Evolutionary conservation across 1,140 invertebrate genomes (phyloP).

Genomic region (Campodea augens): DNA sequence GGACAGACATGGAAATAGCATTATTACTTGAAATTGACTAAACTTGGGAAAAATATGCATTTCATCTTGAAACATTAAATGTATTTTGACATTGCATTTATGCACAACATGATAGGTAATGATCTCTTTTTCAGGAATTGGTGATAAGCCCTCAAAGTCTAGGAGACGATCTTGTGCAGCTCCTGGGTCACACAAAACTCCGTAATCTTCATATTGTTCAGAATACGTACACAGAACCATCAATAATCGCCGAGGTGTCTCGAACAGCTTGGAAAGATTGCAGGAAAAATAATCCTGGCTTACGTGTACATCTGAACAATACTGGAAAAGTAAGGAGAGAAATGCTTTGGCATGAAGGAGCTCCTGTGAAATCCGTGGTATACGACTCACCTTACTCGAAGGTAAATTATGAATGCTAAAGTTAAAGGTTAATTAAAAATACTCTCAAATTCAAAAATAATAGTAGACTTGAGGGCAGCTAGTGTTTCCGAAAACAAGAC

Average conservation of each 20-base stretch:
- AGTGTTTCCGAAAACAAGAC: too few species aligned
- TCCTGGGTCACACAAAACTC: conserved; percentile 43
- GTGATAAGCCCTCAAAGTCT: conserved; percentile 64
- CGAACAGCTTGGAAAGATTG: conserved; percentile 22
- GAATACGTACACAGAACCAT: conserved; percentile 37
- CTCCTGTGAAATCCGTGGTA: conserved; percentile 44
- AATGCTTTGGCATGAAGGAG: conserved; percentile 33
- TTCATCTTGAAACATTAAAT: too few species aligned
- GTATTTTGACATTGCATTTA: too few species aligned
- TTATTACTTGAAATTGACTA: too few species aligned
- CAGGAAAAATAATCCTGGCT: conserved; percentile 17
- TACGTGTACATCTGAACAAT: conserved; percentile 24
- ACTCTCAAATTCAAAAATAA: background rate
- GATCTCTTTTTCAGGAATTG: conserved; percentile 36
- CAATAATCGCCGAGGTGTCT: conserved; percentile 14
- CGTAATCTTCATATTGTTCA: conserved; percentile 55
- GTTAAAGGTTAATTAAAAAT: background rate
- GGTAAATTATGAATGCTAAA: conserved; percentile 22
- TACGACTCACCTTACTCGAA: conserved; percentile 40
- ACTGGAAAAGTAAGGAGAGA: conserved; percentile 20
- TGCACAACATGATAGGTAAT: too few species aligned
- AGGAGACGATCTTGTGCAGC: conserved; percentile 48
- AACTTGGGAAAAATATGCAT: too few species aligned
- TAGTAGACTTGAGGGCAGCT: conserved; percentile 2
- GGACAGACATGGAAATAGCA: too few species aligned